A percentile compares a stretch with the other conserved stretches of the same genome.
Evolutionary conservation across 2,888 invertebrate genomes (phyloP).

Genomic region (Neoitamus cyanurus): DNA sequence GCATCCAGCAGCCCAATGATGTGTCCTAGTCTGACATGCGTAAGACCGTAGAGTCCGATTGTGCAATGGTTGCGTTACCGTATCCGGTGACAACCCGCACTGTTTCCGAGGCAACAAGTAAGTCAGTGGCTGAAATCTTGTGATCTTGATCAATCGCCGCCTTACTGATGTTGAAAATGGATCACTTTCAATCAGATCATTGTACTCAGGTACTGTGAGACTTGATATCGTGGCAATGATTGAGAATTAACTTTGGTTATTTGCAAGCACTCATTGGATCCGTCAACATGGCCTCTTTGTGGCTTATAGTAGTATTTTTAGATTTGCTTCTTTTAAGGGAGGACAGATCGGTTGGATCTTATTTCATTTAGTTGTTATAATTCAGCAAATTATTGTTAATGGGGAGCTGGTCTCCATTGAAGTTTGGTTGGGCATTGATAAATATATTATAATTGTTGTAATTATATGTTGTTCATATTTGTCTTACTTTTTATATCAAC

Average conservation of each 20-base stretch:
- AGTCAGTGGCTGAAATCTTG: neutral
- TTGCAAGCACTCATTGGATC: neutral
- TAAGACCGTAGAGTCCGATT: neutral
- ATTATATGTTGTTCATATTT: no score
- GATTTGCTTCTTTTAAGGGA: neutral
- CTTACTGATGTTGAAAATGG: neutral
- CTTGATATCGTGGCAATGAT: constrained; percentile 30
- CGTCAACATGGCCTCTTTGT: constrained; percentile 31
- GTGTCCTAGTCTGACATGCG: neutral
- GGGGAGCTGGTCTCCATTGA: no score
- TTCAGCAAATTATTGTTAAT: neutral
- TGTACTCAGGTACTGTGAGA: neutral
- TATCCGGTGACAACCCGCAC: constrained; percentile 11
- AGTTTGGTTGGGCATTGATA: no score
- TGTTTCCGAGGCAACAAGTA: neutral
- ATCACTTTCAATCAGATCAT: constrained; percentile 19
- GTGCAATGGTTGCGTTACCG: constrained; percentile 1
- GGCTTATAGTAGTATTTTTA: constrained; percentile 1
- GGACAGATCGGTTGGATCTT: neutral
- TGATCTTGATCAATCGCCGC: constrained; percentile 32
- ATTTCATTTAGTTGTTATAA: neutral
- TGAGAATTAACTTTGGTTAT: constrained; percentile 2
- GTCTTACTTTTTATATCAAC: no score
- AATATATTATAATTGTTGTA: no score
- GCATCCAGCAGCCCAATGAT: neutral